Base-by-base conservation (phyloP, 2,888 invertebrate genomes). In the Erpobdella octoculata region DNA sequence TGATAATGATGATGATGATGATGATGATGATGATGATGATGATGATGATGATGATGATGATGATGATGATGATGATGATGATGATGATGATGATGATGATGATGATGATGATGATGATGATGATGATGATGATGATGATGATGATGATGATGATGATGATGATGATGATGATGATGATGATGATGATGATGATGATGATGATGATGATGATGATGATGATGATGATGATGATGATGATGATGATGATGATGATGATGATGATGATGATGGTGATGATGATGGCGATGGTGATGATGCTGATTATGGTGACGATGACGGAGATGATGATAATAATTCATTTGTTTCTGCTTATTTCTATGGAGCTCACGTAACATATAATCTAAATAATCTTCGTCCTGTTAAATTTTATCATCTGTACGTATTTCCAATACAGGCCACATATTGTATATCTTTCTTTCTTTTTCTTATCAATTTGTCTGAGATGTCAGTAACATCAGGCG, bases 91-190 rank as follows among this genome's bases (percentile, higher is more conserved):
- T 66, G 62, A 4, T 28, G 31, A 33, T 4, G 62, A 6, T 62
- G 62, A 28, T 61, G 61, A 62, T 28, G 21, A 25, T 65, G 35
- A 2, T 6, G 37, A 35, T 65, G 65, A 35, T 65, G 65, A 35
- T 8, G 67, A 48, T 68, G 68, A 53, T 46, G 68, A 46, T 67
- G 67, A 46, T 38, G 67, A 38, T 38, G 41, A 67, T 37, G 41
- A 67, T 37, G 41, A 38, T 15, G 67, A 67, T 37, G 67, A 67
- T 67, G 67, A 38, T 67, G 67, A 67, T 67, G 67, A 67, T 67
- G 38, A 38, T 37, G 41, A 38, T 67, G 41, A 38, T 67, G 67
- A 67, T 41, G 67, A 38, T 67, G 41, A 65, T 35, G 66, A 65
- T 65, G 66, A 65, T 38, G 67, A 67, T 38, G 67, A 67, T 38